Conservation (phyloP, 1,140 invertebrate genomes). For the Calliopsis andreniformis region DNA sequence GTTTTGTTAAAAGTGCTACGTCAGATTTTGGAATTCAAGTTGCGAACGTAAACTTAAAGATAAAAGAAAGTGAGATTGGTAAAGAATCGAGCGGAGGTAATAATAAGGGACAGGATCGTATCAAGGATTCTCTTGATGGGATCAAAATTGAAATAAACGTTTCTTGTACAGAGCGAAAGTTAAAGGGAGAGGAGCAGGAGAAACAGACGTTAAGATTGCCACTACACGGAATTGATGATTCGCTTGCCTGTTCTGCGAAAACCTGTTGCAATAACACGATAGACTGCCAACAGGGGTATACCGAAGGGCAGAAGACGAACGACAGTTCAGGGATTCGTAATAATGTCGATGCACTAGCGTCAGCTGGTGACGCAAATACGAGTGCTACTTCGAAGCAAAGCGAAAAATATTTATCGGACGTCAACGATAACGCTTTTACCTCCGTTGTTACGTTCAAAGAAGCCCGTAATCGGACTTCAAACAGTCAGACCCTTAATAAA, state of each 20-base stretch:
- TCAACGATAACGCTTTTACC: background rate
- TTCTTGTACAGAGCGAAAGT: conserved; percentile 68
- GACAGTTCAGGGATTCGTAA: background rate
- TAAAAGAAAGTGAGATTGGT: conserved; percentile 67
- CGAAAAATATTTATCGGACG: background rate
- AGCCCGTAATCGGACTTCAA: background rate
- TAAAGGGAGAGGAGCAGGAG: conserved; percentile 37
- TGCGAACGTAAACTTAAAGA: conserved; percentile 71
- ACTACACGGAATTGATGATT: conserved; percentile 22
- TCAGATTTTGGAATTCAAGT: conserved; percentile 75
- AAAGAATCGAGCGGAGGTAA: conserved; percentile 55
- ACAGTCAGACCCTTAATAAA: background rate
- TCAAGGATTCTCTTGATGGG: conserved; percentile 59
- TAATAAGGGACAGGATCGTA: conserved; percentile 56
- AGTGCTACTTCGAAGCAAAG: background rate
- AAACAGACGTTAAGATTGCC: conserved; percentile 6
- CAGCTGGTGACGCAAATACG: background rate
- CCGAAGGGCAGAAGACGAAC: background rate
- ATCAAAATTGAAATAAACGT: conserved; percentile 79
- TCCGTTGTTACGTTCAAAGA: background rate
- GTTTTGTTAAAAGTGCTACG: conserved; percentile 46
- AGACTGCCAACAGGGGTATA: background rate
- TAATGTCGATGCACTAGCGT: background rate
- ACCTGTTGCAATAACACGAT: background rate
- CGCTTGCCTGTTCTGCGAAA: background rate